Base-by-base conservation (phyloP, 2,113 vertebrate genomes). In the Lophochroa leadbeateri region DNA sequence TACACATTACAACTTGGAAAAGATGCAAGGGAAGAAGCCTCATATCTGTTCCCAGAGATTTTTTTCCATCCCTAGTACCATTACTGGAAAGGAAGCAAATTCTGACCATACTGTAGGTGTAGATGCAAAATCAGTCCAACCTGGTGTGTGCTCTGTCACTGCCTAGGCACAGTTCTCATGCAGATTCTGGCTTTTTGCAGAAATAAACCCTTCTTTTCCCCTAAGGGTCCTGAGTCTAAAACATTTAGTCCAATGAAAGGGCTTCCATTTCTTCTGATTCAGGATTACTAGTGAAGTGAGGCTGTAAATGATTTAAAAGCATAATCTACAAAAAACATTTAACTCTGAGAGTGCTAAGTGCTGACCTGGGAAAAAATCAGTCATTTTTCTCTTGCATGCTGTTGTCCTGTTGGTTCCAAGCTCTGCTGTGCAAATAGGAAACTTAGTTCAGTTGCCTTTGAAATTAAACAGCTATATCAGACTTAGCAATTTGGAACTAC, bases 401-500 rank as follows among this genome's bases (percentile, higher is more conserved):
- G 7, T 78, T 96, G 55, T 86, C 88, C 82, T 65, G 43, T 61
- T 85, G 35, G 47, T 82, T 95, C 94, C 86, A 79, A 85, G 50
- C 71, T 85, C 86, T 57, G 31, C 74, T 83, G 47, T 41, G 67
- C 57, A 65, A 90, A 70, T 31, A 84, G 63, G 39, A 88, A 78
- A 64, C 35, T 67, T 88, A 86, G 85, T 93, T 91, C 81, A 43
- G 46, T 60, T 91, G 86, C 88, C 53, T 94, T 91, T 91, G 82
- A 97, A 97, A 97, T 91, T 96, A 97, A 96, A 97, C 95, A 88
- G 46, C 80, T 96, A 70, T 82, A 96, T 97, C 96, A 96, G 90
- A 69, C 46, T 84, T 61, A 86, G 83, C 64, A 80, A 79, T 84
- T 76, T 82, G 49, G 92, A 96, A 92, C 70, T 71, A 37, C 81